phyloP scores from a whole-genome alignment of 2,113 vertebrate species.

The Girardinichthys multiradiatus region DNA sequence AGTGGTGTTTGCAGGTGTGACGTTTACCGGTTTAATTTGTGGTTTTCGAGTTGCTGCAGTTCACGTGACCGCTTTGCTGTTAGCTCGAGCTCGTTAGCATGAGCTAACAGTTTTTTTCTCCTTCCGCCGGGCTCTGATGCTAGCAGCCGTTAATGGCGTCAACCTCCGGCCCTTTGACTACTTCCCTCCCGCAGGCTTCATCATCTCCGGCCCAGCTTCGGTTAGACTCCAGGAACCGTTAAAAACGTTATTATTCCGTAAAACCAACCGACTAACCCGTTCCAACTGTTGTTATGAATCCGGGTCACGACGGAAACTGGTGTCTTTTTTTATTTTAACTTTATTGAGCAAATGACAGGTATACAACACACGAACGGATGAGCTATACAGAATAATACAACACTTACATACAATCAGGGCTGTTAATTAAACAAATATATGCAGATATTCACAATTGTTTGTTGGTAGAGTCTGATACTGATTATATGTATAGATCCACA shows the following conservation, averaged over 20 bases:
- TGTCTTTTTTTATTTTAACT: too few relatives aligned
- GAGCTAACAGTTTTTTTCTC: not conserved
- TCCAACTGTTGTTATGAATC: slow-evolving; percentile 55
- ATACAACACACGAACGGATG: too few relatives aligned
- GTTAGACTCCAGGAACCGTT: not conserved
- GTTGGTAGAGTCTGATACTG: too few relatives aligned
- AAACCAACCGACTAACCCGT: not conserved
- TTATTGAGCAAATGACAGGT: too few relatives aligned
- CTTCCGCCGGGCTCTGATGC: not conserved
- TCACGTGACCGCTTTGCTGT: not conserved
- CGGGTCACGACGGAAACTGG: slow-evolving; percentile 38
- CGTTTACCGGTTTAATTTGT: not conserved
- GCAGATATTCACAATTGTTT: too few relatives aligned
- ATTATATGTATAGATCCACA: too few relatives aligned
- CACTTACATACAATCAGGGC: too few relatives aligned
- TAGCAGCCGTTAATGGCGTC: not conserved
- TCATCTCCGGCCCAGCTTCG: rapidly evolving
- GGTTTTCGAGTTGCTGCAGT: not conserved
- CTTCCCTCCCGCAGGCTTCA: not conserved
- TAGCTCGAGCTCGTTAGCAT: slow-evolving; percentile 19
- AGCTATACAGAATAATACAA: too few relatives aligned
- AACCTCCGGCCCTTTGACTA: not conserved
- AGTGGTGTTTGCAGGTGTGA: not conserved
- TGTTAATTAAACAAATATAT: too few relatives aligned
- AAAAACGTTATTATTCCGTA: not conserved